Base-by-base conservation (phyloP, 2,797 vertebrate genomes). In the Anisognathus igniventris region DNA sequence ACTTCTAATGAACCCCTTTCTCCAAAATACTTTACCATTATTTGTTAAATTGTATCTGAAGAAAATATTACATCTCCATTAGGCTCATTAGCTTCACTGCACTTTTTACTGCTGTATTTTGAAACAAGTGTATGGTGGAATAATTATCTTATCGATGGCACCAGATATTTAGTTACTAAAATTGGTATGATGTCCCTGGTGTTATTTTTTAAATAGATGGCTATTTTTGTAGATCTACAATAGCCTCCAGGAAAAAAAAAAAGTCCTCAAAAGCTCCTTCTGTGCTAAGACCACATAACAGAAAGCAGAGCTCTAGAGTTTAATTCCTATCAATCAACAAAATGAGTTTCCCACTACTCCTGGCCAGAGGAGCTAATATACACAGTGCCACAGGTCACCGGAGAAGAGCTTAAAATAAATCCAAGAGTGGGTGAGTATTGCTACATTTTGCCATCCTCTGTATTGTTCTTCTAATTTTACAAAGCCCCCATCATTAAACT, bases 271-370 rank as follows among this genome's bases (percentile, higher is more conserved):
- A 89, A 84, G 28, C 77, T 94, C 76, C 47, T 91, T 95, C 80
- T 92, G 60, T 88, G 58, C 73, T 84, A 89, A 66, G 58, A 93
- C 92, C 72, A 53, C 20, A 33, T 89, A 92, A 92, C 58, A 88
- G 85, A 95, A 94, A 95, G 74, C 31, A 81, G 71, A 96, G 33
- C 77, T 67, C 85, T 35, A 76, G 74, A 70, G 82, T 95, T 95
- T 93, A 94, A 95, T 86, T 74, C 88, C 71, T 92, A 93, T 95
- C 94, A 97, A 89, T 93, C 92, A 95, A 85, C 60, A 89, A 96
- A 92, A 95, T 60, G 19, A 93, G 90, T 86, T 96, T 93, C 88
- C 67, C 70, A 73, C 86, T 89, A 61, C 35, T 92, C 58, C 62
- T 1, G 0, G 23, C 37, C 85, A 84, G 50, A 92, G 42, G 31